Evolutionary conservation across 2,113 vertebrate species (phyloP).

Genomic region (Junco hyemalis): DNA sequence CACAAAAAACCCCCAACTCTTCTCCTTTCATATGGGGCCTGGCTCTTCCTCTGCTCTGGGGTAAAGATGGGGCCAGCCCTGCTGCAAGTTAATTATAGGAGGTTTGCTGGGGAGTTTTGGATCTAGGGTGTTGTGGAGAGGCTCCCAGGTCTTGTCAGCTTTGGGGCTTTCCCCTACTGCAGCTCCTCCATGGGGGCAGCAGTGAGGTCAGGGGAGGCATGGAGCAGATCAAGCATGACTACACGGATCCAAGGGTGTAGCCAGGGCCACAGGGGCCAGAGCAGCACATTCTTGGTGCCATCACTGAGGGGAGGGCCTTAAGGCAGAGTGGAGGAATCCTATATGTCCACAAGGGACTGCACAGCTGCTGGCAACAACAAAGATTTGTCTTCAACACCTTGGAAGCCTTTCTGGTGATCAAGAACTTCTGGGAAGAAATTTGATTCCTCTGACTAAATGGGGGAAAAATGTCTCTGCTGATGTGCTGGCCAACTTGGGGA

Average conservation of each 20-base stretch:
- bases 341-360: background rate
- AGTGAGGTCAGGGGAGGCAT: background rate
- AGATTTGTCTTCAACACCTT: background rate
- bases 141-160: background rate
- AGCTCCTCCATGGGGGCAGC: background rate
- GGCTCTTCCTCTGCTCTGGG: background rate
- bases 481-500: background rate
- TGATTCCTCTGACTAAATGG: background rate
- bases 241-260: background rate
- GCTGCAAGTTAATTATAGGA: background rate
- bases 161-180: background rate
- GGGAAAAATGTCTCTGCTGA: background rate
- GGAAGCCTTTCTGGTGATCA: background rate
- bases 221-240: background rate
- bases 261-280: background rate
- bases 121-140: background rate
- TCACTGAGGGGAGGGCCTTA: background rate
- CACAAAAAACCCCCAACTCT: fast-evolving
- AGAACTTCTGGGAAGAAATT: background rate
- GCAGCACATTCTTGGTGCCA: background rate
- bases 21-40: background rate
- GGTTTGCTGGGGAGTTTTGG: background rate
- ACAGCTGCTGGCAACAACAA: background rate
- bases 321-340: background rate
- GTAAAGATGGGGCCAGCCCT: background rate